Evolutionary conservation across 2,797 vertebrate genomes (phyloP).

Genomic region (Clarias pachynema): DNA sequence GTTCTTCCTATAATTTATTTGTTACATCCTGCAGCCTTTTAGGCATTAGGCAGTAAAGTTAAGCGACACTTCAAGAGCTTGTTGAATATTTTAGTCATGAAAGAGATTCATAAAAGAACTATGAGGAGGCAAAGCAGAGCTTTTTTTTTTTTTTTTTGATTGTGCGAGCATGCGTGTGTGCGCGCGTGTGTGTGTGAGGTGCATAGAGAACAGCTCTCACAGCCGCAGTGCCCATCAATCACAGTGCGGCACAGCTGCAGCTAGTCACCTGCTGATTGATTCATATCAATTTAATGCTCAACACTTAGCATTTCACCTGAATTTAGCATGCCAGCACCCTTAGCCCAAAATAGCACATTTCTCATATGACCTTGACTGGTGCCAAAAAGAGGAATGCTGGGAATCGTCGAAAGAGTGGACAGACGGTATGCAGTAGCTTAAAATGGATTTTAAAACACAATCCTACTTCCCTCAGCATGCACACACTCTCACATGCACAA

Average conservation of each 20-base stretch:
- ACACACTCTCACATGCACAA: slow-evolving; percentile 18
- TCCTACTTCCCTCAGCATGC: slow-evolving; percentile 38
- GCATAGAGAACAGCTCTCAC: slow-evolving; percentile 59
- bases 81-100: slow-evolving; percentile 52
- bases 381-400: not conserved
- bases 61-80: slow-evolving; percentile 2
- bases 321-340: slow-evolving; percentile 62
- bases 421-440: slow-evolving; percentile 59
- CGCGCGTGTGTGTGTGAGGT: slow-evolving; percentile 18
- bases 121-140: slow-evolving; percentile 33
- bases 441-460: slow-evolving; percentile 58
- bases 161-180: not conserved
- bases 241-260: slow-evolving; percentile 69
- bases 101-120: slow-evolving; percentile 45
- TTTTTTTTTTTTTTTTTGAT: slow-evolving; percentile 23
- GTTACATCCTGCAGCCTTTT: slow-evolving; percentile 30
- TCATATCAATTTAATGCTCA: slow-evolving; percentile 72
- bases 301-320: slow-evolving; percentile 74
- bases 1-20: slow-evolving; percentile 19
- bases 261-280: slow-evolving; percentile 73
- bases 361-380: slow-evolving; percentile 36
- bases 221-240: slow-evolving; percentile 69
- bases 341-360: slow-evolving; percentile 51
- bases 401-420: slow-evolving; percentile 21
- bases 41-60: slow-evolving; percentile 28